These are phyloP conservation scores for Lophura swinhoii DNA, from an alignment of 2,797 vertebrate genomes.

Conservation along the genomic window DNA sequence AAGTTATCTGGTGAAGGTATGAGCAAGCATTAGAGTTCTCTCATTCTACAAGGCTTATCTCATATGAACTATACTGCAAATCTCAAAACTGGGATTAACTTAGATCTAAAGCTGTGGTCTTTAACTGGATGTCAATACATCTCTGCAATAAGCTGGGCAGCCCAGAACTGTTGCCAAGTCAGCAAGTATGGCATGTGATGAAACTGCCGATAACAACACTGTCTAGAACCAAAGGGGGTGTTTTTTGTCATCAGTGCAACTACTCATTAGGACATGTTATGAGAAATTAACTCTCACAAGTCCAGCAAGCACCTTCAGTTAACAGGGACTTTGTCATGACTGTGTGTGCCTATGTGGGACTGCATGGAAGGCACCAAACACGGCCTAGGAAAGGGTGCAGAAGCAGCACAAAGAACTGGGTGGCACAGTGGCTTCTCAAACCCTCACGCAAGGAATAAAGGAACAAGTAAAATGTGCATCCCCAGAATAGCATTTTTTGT, in stretches of 20 bases:
- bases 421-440: neutral
- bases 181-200: neutral
- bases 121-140: neutral
- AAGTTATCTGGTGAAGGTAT: neutral
- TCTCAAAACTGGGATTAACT: neutral
- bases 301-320: neutral
- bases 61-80: neutral
- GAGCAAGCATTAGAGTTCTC: neutral
- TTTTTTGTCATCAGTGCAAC: neutral
- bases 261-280: neutral
- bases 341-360: neutral
- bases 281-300: neutral
- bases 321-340: neutral
- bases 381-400: neutral
- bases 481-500: neutral
- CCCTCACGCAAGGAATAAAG: neutral
- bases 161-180: neutral
- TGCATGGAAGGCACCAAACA: neutral
- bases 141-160: neutral
- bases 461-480: accelerated
- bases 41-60: neutral
- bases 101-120: neutral
- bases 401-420: neutral
- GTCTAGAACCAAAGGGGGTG: neutral
- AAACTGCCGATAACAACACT: neutral